A percentile compares a stretch with the other conserved stretches of the same genome.
Evolutionary conservation across 1,140 invertebrate genomes (phyloP).

Genomic region (Adelges cooleyi): DNA sequence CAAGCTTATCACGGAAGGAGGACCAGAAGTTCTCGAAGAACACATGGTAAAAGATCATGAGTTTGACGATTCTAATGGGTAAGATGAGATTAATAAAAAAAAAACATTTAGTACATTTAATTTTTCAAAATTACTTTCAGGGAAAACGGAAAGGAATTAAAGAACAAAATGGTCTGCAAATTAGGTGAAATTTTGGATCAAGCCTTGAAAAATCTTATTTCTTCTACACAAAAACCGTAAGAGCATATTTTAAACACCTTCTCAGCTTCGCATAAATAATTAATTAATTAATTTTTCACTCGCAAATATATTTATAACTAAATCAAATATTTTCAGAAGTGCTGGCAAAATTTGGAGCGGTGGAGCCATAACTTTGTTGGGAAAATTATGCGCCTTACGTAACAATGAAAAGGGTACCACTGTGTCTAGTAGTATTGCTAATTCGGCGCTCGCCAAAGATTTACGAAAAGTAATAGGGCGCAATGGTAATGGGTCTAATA

Average conservation of each 20-base stretch:
- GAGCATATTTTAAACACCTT: too few relatives aligned
- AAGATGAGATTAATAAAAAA: too few relatives aligned
- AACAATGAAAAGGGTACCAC: slow-evolving; percentile 12
- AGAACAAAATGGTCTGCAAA: slow-evolving; percentile 23
- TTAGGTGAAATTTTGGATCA: slow-evolving; percentile 25
- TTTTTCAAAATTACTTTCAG: not conserved
- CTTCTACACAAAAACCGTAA: slow-evolving; percentile 26
- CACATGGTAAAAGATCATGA: slow-evolving; percentile 21
- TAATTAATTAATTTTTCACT: too few relatives aligned
- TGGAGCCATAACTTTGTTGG: slow-evolving; percentile 29
- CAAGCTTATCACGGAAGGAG: slow-evolving; percentile 18
- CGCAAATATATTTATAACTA: too few relatives aligned
- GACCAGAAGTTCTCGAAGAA: slow-evolving; percentile 20
- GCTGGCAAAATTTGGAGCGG: slow-evolving; percentile 14
- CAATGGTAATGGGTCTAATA: not conserved
- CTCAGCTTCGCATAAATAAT: too few relatives aligned
- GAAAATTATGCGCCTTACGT: slow-evolving; percentile 30
- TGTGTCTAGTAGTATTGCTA: slow-evolving; percentile 19
- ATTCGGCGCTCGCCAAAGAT: slow-evolving; percentile 18
- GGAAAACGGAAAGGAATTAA: slow-evolving; percentile 24
- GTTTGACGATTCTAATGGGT: not conserved
- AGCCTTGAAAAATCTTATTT: slow-evolving; percentile 25
- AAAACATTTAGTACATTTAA: not conserved
- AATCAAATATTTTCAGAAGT: slow-evolving; percentile 4
- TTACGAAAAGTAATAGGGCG: slow-evolving; percentile 16